phyloP scores from a whole-genome alignment of 2,113 vertebrate genomes.

The Microcebus tavaratra region DNA sequence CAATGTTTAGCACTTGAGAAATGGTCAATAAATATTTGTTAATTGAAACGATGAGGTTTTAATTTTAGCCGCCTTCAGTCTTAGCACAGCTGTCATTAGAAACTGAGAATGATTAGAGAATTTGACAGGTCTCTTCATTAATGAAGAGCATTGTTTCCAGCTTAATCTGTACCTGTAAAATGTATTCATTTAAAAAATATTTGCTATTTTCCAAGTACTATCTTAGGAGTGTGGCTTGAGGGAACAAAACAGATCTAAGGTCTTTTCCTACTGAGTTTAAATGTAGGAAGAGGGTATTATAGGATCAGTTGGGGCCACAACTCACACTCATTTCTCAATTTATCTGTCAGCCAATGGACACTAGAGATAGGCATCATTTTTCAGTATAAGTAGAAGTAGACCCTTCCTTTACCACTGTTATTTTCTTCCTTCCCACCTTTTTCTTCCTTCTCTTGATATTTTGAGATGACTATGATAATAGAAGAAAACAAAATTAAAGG shows the following conservation, averaged over 20 bases:
- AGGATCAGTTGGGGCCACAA: fast-evolving
- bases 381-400: not conserved
- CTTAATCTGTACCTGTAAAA: conserved; percentile 22
- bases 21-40: not conserved
- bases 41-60: not conserved
- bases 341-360: not conserved
- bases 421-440: fast-evolving
- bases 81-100: not conserved
- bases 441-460: not conserved
- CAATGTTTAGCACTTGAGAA: not conserved
- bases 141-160: not conserved
- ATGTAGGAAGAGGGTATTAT: not conserved
- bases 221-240: not conserved
- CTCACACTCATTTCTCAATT: not conserved
- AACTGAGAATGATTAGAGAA: not conserved
- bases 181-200: not conserved
- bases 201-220: not conserved
- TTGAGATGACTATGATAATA: not conserved
- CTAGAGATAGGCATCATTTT: not conserved
- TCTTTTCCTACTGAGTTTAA: not conserved
- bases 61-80: not conserved
- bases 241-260: not conserved
- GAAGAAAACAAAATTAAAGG: not conserved
- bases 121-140: not conserved
- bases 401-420: not conserved